Conservation (phyloP, 2,888 invertebrate genomes). For the Colletes collaris region DNA sequence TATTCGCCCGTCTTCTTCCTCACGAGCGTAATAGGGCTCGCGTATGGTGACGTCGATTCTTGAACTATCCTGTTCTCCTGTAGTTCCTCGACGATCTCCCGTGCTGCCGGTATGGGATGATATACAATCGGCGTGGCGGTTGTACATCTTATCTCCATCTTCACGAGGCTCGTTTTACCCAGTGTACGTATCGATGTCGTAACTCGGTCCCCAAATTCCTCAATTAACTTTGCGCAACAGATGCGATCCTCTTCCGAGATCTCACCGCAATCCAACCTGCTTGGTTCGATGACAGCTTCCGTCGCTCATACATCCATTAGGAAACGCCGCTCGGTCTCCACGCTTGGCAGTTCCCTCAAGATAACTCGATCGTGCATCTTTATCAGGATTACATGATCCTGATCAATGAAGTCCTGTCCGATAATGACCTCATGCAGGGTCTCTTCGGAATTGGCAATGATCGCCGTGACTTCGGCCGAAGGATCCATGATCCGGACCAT, state of each 20-base stretch:
- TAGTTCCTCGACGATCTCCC: neutral
- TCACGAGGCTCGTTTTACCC: neutral
- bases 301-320: neutral
- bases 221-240: neutral
- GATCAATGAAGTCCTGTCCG: too few relatives aligned
- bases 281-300: neutral
- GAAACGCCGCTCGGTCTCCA: too few relatives aligned
- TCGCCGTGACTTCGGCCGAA: neutral
- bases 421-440: too few relatives aligned
- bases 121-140: neutral
- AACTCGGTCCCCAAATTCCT: neutral
- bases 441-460: neutral
- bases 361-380: neutral
- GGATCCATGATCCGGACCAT: neutral
- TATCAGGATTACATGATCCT: neutral
- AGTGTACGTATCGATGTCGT: neutral
- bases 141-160: neutral
- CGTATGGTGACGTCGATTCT: neutral
- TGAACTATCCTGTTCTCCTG: neutral
- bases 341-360: too few relatives aligned
- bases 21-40: neutral
- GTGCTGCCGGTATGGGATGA: neutral
- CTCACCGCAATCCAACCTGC: neutral
- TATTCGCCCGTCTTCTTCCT: neutral
- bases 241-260: neutral